Base-by-base conservation (phyloP, 2,888 invertebrate genomes). In the Pachycephus smyrnensis region DNA sequence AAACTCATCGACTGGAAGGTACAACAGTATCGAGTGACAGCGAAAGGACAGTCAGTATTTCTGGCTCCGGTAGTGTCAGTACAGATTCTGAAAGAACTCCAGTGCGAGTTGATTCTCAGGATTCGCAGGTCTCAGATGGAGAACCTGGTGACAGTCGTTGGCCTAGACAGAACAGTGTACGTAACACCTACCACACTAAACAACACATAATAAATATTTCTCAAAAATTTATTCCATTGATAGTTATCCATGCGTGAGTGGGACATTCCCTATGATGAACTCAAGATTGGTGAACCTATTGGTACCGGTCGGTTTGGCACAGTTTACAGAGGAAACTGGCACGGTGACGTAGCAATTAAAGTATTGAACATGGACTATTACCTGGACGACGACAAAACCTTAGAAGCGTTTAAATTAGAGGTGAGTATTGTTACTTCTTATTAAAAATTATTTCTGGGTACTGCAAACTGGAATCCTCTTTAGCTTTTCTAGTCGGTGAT, bases 181-280 rank as follows among this genome's bases (percentile, higher is more conserved):
- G 95, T 93, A 76, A 75, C 80, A 40, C 40, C 76, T 12, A 40
- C 12, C 12, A 32, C 30, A 37, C 4, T 40, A n/a, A 68, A 12
- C n/a, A 55, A 9, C 55, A 23, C 2, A 23, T 55, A 78, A 75
- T 69, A n/a, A 76, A 76, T 76, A 81, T 76, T 82, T 80, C 68
- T 82, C 73, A 23, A 75, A 71, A 79, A 80, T 79, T 69, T 80
- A 75, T 79, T 77, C 73, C 55, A 82, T 78, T 88, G 89, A 23
- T 92, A 96, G 96, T 92, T 98, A 83, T 98, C 97, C 1, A 95
- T 97, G 93, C 95, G 97, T 88, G 98, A 99, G 91, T 99, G 99
- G 99, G 98, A 99, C 93, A 99, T 99, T 91, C 98, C 98, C n/a
- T 98, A 95, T 93, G 97, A 98, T 90, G 98, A 99, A 92, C 92